A percentile compares a stretch with the other conserved stretches of the same genome.
These are phyloP conservation scores for Cydia pomonella DNA, from an alignment of 1,140 invertebrate species.

Conservation along the genomic window DNA sequence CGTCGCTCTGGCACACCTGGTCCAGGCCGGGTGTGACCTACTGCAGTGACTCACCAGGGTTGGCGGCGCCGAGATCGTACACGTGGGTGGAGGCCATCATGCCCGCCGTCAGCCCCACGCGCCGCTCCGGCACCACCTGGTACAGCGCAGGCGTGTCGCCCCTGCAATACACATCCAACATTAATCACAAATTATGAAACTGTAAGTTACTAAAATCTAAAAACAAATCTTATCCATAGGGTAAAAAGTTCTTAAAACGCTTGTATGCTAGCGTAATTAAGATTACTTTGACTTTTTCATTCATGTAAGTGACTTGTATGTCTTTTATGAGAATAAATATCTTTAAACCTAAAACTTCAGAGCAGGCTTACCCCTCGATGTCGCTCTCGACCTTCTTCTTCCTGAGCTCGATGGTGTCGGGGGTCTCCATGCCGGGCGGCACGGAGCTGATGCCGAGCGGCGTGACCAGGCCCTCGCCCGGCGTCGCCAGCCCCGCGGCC, in stretches of 20 bases:
- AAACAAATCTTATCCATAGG: too few relatives aligned
- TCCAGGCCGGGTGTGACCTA: too few relatives aligned
- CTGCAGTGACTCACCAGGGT: too few relatives aligned
- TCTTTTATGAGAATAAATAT: too few relatives aligned
- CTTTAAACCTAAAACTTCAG: too few relatives aligned
- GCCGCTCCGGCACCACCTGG: constrained; percentile 96
- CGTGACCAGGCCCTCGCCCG: constrained; percentile 94
- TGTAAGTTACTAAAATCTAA: too few relatives aligned
- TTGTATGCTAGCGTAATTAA: too few relatives aligned
- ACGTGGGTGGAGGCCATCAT: constrained; percentile 99
- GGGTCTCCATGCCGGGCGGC: constrained; percentile 97
- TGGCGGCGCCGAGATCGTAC: constrained; percentile 95
- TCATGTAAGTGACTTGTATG: too few relatives aligned
- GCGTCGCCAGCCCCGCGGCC: constrained; percentile 87
- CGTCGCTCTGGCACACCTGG: too few relatives aligned
- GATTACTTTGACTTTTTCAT: too few relatives aligned
- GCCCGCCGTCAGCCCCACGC: constrained; percentile 93
- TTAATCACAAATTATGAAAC: constrained; percentile 26
- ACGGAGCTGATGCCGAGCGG: constrained; percentile 97
- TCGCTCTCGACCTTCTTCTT: constrained; percentile 98
- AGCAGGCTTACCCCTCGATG: constrained; percentile 91
- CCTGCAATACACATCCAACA: constrained; percentile 65
- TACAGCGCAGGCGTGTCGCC: constrained; percentile 94
- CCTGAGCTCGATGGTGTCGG: constrained; percentile 98
- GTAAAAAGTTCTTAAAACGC: too few relatives aligned